These are phyloP conservation scores for Hydriomena furcata DNA, from an alignment of 2,888 invertebrate genomes.

Conservation along the genomic window DNA sequence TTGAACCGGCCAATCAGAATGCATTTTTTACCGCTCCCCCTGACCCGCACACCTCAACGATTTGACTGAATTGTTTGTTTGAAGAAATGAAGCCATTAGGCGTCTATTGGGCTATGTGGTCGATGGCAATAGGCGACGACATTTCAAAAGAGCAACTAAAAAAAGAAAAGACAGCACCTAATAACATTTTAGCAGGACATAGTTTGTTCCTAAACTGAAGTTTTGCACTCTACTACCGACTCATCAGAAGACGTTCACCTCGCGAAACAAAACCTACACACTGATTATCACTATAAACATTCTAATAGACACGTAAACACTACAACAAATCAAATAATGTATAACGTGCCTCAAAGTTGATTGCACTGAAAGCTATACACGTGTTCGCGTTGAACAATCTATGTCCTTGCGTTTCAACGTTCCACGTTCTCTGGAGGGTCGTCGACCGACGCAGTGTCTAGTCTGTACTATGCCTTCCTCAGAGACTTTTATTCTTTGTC, in stretches of 20 bases:
- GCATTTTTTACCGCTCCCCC: too few relatives aligned
- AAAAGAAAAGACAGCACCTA: too few relatives aligned
- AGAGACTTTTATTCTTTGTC: slow-evolving; percentile 33
- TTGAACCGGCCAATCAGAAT: too few relatives aligned
- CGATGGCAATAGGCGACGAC: too few relatives aligned
- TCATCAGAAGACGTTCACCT: slow-evolving; percentile 4
- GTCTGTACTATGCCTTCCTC: slow-evolving; percentile 17
- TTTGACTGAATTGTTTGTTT: too few relatives aligned
- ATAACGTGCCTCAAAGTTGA: slow-evolving; percentile 26
- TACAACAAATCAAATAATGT: slow-evolving; percentile 14
- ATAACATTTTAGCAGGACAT: too few relatives aligned
- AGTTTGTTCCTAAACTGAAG: too few relatives aligned
- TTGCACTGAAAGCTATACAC: slow-evolving; percentile 27
- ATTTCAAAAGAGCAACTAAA: too few relatives aligned
- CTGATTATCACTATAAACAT: slow-evolving; percentile 1
- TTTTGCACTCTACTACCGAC: too few relatives aligned
- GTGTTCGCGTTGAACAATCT: slow-evolving; percentile 14
- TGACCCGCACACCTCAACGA: too few relatives aligned
- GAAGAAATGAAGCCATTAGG: too few relatives aligned
- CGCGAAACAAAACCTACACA: neutral
- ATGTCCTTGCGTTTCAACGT: slow-evolving; percentile 20
- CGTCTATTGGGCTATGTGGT: too few relatives aligned
- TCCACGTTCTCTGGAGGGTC: slow-evolving; percentile 14
- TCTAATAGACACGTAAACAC: slow-evolving; percentile 9
- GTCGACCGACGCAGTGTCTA: slow-evolving; percentile 23